A percentile compares a stretch with the other conserved stretches of the same genome.
phyloP scores from a whole-genome alignment of 2,888 invertebrate genomes.

The Stenoptilia bipunctidactyla region DNA sequence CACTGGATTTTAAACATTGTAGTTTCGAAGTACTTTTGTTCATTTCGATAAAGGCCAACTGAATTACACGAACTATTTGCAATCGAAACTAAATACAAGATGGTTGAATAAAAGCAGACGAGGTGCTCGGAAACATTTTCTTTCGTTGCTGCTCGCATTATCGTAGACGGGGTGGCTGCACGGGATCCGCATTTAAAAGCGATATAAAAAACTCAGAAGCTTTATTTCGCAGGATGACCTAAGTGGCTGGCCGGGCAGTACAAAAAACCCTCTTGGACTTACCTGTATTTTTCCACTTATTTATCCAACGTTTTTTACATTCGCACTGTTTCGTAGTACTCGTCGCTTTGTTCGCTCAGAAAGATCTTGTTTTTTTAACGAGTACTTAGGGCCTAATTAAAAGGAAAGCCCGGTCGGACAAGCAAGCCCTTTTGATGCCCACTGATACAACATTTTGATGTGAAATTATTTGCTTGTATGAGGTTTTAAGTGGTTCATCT shows the following conservation, averaged over 20 bases:
- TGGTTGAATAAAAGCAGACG: slow-evolving; percentile 60
- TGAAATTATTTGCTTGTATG: slow-evolving; percentile 65
- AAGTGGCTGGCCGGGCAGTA: slow-evolving; percentile 67
- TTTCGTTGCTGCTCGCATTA: slow-evolving; percentile 66
- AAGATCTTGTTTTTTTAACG: slow-evolving; percentile 70
- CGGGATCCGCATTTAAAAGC: slow-evolving; percentile 66
- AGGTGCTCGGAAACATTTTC: slow-evolving; percentile 63
- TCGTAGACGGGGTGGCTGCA: slow-evolving; percentile 51
- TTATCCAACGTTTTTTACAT: slow-evolving; percentile 68
- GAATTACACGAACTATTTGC: slow-evolving; percentile 66
- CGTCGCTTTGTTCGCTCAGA: slow-evolving; percentile 60
- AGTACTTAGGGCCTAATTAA: slow-evolving; percentile 70
- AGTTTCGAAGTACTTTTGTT: slow-evolving; percentile 28
- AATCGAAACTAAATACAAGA: slow-evolving; percentile 59
- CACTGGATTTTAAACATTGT: slow-evolving; percentile 3
- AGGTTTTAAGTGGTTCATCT: slow-evolving; percentile 47
- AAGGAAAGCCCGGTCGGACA: slow-evolving; percentile 66
- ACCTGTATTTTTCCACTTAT: slow-evolving; percentile 72
- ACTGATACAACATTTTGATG: slow-evolving; percentile 62
- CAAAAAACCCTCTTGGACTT: slow-evolving; percentile 67
- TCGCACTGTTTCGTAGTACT: slow-evolving; percentile 62
- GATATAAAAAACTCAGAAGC: slow-evolving; percentile 64
- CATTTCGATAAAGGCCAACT: slow-evolving; percentile 42
- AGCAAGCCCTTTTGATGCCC: slow-evolving; percentile 66
- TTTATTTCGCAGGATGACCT: slow-evolving; percentile 71